Evolutionary conservation across 1,140 invertebrate genomes (phyloP), one percentile per base, ranked within the genome.

Genomic region (Trachymyrmex cornetzi): DNA sequence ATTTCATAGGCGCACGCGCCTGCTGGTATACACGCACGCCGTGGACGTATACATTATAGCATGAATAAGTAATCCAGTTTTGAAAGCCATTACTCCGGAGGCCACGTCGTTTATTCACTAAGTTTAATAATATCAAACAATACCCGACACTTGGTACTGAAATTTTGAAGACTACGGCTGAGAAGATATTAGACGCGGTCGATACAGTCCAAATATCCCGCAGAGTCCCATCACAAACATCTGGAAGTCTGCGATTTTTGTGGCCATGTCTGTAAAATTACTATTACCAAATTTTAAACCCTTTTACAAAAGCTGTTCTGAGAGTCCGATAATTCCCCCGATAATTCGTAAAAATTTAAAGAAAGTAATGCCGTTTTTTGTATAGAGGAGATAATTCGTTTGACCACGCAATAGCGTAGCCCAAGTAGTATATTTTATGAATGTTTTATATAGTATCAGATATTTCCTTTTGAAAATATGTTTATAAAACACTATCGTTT

Each of bases 61-160:
- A 74, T 61, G 80, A 61, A 74, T 84, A 74, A 84, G 55, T 61
- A 84, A 84, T 84, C 69, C 55, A 34, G 69, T n/a, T 84, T 75
- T 75, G 55, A 75, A 74, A 74, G 80, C 69, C 34, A 48, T 74
- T 82, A 61, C 38, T 74, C 44, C 16, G 53, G 38, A 57, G 3
- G 48, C 19, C 38, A 57, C 53, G 48, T 82, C 19, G 53, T 84
- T 84, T 84, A 84, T 74, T 84, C 27, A 84, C n/a, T 14, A 27
- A 19, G 24, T 71, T 75, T 84, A 48, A 50, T 59, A 63, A 50
- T 38, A 48, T 55, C 55, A 63, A 84, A 75, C 69, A 48, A 84
- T 55, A 44, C 4, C 44, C 77, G 30, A 22, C 34, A 22, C 55
- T 81, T 16, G 64, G 2, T 59, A 44, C 5, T 84, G 19, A 48